These are phyloP conservation scores for Lasioglossum morio DNA, from an alignment of 2,888 invertebrate genomes.

Conservation along the genomic window DNA sequence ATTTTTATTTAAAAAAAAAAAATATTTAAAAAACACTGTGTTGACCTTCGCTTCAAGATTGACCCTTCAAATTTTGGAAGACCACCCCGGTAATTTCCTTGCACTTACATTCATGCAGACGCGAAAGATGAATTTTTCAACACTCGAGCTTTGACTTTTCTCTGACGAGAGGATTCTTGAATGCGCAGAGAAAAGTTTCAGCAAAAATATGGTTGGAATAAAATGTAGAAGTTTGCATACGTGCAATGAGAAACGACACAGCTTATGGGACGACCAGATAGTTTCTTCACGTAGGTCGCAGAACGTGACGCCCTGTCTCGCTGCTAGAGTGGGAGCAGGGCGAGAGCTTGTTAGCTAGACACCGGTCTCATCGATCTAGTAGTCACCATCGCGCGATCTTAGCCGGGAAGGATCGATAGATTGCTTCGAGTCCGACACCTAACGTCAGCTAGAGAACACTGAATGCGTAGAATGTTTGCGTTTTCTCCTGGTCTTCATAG, in stretches of 20 bases:
- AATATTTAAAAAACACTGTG: no score
- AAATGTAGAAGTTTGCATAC: background rate
- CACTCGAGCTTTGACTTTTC: background rate
- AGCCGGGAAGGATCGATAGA: slow-evolving; percentile 10
- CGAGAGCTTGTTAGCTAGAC: slow-evolving; percentile 51
- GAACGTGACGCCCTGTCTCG: slow-evolving; percentile 20
- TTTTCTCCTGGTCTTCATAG: background rate
- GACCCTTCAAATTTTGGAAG: background rate
- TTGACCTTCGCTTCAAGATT: no score
- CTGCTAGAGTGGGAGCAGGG: slow-evolving; percentile 36
- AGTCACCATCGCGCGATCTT: slow-evolving; percentile 14
- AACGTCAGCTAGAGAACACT: slow-evolving; percentile 30
- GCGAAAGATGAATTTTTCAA: background rate
- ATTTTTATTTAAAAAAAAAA: no score
- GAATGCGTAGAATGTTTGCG: slow-evolving; percentile 44
- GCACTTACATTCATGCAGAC: background rate
- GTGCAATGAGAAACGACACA: background rate
- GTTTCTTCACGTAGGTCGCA: slow-evolving; percentile 29
- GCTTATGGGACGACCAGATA: background rate
- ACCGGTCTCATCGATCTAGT: background rate
- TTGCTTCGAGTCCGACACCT: slow-evolving; percentile 41
- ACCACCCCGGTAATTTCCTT: background rate
- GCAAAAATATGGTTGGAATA: background rate
- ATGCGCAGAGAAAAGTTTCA: no score
- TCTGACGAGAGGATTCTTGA: no score